phyloP scores from a whole-genome alignment of 2,888 invertebrate species.

The Thysanoteuthis rhombus region DNA sequence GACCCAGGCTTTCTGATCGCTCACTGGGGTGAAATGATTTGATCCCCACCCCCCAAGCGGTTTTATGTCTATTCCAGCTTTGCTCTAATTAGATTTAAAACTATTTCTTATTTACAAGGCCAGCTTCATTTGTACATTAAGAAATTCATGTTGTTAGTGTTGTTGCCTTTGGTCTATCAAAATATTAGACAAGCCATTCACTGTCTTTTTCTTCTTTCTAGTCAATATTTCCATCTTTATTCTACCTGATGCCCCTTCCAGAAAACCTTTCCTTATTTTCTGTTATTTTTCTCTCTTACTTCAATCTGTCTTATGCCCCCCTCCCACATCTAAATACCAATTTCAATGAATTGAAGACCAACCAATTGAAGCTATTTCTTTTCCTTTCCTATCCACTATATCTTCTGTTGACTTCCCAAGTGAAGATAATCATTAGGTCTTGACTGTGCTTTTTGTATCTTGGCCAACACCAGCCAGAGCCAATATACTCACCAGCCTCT shows the following conservation, averaged over 20 bases:
- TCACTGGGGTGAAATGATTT: neutral
- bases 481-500: too few species aligned
- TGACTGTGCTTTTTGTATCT: neutral
- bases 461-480: neutral
- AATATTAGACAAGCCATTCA: neutral
- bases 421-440: neutral
- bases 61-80: neutral
- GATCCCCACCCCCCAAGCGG: too few species aligned
- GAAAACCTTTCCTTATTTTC: neutral
- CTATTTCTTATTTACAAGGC: neutral
- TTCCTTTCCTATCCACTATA: neutral
- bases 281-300: neutral
- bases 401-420: neutral
- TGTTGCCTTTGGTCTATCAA: neutral
- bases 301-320: too few species aligned
- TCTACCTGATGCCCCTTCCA: neutral
- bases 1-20: too few species aligned
- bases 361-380: neutral
- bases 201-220: neutral
- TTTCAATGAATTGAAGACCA: neutral
- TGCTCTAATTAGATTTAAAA: neutral
- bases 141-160: neutral
- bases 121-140: neutral
- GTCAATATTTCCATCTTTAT: neutral
- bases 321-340: too few species aligned